Conservation (phyloP, 2,888 invertebrate genomes). For the Amphipyra tragopoginis region DNA sequence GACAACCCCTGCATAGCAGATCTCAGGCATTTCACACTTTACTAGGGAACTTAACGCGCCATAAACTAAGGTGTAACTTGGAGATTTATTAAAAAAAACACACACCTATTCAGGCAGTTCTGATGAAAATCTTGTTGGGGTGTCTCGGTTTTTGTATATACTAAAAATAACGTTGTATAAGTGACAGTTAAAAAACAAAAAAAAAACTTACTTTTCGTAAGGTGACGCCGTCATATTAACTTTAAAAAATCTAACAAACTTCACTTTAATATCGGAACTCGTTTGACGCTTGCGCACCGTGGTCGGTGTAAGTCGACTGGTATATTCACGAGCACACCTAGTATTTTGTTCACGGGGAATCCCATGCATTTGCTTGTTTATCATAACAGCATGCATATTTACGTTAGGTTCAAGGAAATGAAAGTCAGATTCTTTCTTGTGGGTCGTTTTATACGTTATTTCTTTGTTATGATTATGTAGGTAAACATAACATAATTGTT, state of each 20-base stretch:
- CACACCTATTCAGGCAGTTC: too few species aligned
- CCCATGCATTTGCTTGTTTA: slow-evolving; percentile 27
- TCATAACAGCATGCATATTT: slow-evolving; percentile 4
- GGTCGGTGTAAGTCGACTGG: slow-evolving; percentile 5
- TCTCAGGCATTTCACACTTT: too few species aligned
- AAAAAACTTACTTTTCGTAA: slow-evolving; percentile 50
- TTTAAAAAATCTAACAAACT: not conserved
- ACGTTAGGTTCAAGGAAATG: slow-evolving; percentile 13
- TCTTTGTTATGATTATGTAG: slow-evolving; percentile 3
- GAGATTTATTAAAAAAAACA: too few species aligned
- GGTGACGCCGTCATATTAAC: slow-evolving; percentile 23
- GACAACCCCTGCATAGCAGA: too few species aligned
- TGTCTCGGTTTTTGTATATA: too few species aligned
- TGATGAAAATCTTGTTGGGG: too few species aligned
- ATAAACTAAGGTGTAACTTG: too few species aligned
- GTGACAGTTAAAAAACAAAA: not conserved
- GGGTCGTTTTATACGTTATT: slow-evolving; percentile 3
- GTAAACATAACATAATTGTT: too few species aligned
- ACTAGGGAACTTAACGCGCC: too few species aligned
- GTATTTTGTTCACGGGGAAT: slow-evolving; percentile 15
- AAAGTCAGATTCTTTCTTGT: slow-evolving; percentile 11
- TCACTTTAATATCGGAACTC: not conserved
- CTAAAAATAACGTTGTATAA: too few species aligned
- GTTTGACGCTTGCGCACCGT: slow-evolving; percentile 5
- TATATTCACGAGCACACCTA: not conserved